These are phyloP conservation scores for Ctenicera cuprea DNA, from an alignment of 2,888 invertebrate species.

Conservation along the genomic window DNA sequence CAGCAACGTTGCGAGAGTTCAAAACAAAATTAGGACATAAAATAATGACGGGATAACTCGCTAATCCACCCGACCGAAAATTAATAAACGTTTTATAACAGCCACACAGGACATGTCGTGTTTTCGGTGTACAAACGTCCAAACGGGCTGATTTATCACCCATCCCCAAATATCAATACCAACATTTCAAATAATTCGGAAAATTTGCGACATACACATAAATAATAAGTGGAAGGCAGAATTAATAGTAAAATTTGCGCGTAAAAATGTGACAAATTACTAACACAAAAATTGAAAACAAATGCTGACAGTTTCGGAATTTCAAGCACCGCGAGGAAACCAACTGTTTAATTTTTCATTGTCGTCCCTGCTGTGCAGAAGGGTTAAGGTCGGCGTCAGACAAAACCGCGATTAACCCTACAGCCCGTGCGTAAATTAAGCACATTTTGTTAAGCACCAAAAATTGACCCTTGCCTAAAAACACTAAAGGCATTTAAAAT, in stretches of 20 bases:
- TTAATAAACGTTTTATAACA: constrained; percentile 42
- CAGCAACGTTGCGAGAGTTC: constrained; percentile 17
- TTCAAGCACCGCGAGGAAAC: not conserved
- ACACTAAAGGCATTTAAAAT: not conserved
- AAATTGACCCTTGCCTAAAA: constrained; percentile 17
- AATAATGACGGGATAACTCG: constrained; percentile 40
- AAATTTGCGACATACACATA: not conserved
- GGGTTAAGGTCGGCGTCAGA: constrained; percentile 18
- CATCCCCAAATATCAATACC: constrained; percentile 25
- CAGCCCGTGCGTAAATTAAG: constrained; percentile 5
- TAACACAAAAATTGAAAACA: not conserved
- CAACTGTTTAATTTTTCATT: constrained; percentile 21
- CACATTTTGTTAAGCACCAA: constrained; percentile 9
- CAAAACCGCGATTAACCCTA: constrained; percentile 24
- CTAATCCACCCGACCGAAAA: constrained; percentile 35
- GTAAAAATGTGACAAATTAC: not conserved
- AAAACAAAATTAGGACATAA: constrained; percentile 18
- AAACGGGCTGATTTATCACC: constrained; percentile 34
- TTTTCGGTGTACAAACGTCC: constrained; percentile 1
- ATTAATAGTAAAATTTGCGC: not conserved
- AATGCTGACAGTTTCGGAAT: too few relatives aligned
- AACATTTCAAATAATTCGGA: constrained; percentile 24
- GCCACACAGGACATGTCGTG: constrained; percentile 22
- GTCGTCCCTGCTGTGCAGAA: constrained; percentile 16
- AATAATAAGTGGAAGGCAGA: not conserved